Conservation (phyloP, 53 echinoderm and acorn worm genomes). For the Luidia sarsii region DNA sequence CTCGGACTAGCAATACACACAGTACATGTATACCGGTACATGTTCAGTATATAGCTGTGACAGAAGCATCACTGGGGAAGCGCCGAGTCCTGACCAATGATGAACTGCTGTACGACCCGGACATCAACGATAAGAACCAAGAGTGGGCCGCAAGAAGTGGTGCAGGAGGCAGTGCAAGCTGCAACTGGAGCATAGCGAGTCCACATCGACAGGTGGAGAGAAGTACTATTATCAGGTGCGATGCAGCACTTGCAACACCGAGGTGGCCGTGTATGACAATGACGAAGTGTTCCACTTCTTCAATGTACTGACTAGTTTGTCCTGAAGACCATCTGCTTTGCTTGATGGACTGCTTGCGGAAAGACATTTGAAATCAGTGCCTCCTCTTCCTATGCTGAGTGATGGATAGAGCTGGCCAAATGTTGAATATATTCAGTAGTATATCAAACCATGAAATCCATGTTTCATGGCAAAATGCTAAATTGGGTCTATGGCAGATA, state of each 20-base stretch:
- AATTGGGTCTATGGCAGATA: neutral
- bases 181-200: slow-evolving; percentile 32
- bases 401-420: neutral
- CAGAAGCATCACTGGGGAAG: slow-evolving; percentile 61
- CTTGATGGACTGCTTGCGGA: neutral
- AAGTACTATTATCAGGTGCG: slow-evolving; percentile 85
- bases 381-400: neutral
- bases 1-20: too few species aligned
- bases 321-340: slow-evolving; percentile 45
- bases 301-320: slow-evolving; percentile 86
- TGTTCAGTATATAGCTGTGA: too few species aligned
- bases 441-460: neutral
- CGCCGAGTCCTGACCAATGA: slow-evolving; percentile 83
- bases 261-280: slow-evolving; percentile 87
- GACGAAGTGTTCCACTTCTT: slow-evolving; percentile 96
- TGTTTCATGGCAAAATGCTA: neutral
- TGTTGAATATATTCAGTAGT: neutral
- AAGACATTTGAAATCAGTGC: neutral
- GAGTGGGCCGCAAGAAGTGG: slow-evolving; percentile 70
- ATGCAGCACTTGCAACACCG: slow-evolving; percentile 91
- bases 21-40: too few species aligned
- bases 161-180: slow-evolving; percentile 50
- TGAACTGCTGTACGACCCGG: slow-evolving; percentile 91
- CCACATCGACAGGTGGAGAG: slow-evolving; percentile 11
- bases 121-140: slow-evolving; percentile 92